Evolutionary conservation across 2,888 invertebrate species (phyloP).

Genomic region (Amblyjoppa fuscipennis): DNA sequence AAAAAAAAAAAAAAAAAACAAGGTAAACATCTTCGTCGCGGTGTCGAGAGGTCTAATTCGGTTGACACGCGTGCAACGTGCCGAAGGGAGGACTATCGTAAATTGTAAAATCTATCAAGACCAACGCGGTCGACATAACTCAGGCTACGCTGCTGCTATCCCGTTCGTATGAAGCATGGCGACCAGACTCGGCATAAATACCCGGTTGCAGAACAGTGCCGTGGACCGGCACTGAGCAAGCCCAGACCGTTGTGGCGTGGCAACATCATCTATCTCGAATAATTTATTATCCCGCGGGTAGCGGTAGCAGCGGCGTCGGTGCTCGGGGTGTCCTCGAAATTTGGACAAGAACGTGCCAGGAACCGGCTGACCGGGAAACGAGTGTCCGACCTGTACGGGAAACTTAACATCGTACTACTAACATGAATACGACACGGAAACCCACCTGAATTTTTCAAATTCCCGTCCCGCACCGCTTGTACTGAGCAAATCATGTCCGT

Average conservation of each 20-base stretch:
- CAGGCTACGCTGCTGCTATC: conserved; percentile 81
- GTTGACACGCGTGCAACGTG: conserved; percentile 46
- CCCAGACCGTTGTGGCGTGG: conserved; percentile 84
- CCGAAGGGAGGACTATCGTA: conserved; percentile 76
- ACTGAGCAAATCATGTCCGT: neutral
- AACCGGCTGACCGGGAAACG: conserved; percentile 78
- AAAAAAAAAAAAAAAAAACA: neutral
- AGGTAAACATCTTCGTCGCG: conserved; percentile 18
- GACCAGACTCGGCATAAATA: conserved; percentile 85
- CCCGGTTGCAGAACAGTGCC: conserved; percentile 83
- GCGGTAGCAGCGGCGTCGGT: conserved; percentile 46
- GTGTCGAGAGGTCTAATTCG: conserved; percentile 25
- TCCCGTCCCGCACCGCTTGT: neutral
- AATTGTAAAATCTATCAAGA: conserved; percentile 85
- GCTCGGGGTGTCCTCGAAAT: conserved; percentile 80
- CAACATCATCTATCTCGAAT: conserved; percentile 85
- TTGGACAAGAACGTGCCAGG: conserved; percentile 83
- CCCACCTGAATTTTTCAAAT: neutral
- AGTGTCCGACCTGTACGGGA: conserved; percentile 68
- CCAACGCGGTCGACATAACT: conserved; percentile 84
- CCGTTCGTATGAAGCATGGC: conserved; percentile 84
- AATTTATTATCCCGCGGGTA: conserved; percentile 83
- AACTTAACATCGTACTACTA: conserved; percentile 2
- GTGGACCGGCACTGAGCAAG: conserved; percentile 81
- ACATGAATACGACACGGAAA: neutral